Evolutionary conservation across 1,140 invertebrate genomes (phyloP), one percentile per base, ranked within the genome.

Genomic region (Meloidogyne chitwoodi): DNA sequence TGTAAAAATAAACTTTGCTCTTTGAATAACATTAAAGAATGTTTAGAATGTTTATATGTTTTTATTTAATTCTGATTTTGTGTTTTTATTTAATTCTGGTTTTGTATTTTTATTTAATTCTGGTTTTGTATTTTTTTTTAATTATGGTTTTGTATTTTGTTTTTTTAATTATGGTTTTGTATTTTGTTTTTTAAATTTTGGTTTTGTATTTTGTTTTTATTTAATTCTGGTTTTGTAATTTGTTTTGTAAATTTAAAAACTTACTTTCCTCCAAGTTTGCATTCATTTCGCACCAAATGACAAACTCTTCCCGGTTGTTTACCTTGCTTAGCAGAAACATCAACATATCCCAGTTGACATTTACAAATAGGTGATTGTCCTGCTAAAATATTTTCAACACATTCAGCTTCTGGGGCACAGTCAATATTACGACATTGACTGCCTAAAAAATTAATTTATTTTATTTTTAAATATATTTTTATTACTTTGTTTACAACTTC

Each of bases 391-490:
- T 56, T 56, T 73, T 87, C 84, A 26, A 77, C 77, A 70, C 85
- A 86, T 73, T 87, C 86, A 16, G 85, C 85, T 73, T 87, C 85
- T 8, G 83, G 69, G n/a, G 85, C 82, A 77, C 85, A 86, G 70
- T 86, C 84, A 31, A 76, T 75, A 44, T 75, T 79, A 6, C 77
- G 67, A 69, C 85, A 86, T 74, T 79, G 78, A 63, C 87, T 76
- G 38, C 75, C 56, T 56, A 6, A 12, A 31, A 34, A 22, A 22
- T 12, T 16, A n/a, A 6, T n/a, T n/a, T n/a, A 4, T 56, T 56
- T 8, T 16, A n/a, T 48, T 48, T 19, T 19, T 2, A 56, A 56
- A n/a, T 56, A 5, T 56, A 4, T 16, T 56, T n/a, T 61, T 31
- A 31, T 74, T 77, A 84, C 83, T 78, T 80, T 80, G 84, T 69